Conservation (phyloP, 2,113 vertebrate species). For the Varanus salvator region DNA sequence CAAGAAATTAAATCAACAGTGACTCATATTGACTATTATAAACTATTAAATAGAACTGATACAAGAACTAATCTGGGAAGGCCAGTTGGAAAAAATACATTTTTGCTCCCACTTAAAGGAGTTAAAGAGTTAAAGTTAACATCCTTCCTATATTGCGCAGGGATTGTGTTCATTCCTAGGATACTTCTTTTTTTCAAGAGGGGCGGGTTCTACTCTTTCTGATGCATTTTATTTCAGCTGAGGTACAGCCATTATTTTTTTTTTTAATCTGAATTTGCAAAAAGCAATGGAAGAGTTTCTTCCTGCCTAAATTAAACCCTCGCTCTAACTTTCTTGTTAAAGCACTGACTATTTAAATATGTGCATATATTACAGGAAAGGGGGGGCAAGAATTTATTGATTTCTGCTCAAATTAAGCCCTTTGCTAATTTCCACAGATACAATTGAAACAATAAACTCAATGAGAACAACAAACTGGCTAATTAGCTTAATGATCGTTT, state of each 20-base stretch:
- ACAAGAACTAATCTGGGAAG: too few species aligned
- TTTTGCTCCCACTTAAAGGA: too few species aligned
- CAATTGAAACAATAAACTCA: slow-evolving; percentile 71
- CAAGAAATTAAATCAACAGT: too few species aligned
- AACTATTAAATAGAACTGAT: too few species aligned
- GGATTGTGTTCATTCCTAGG: not conserved
- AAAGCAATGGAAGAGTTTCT: not conserved
- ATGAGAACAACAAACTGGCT: slow-evolving; percentile 67
- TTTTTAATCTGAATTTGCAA: not conserved
- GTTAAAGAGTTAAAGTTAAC: not conserved
- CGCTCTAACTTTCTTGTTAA: slow-evolving; percentile 13
- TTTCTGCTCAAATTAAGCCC: slow-evolving; percentile 66
- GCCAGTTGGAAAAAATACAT: too few species aligned
- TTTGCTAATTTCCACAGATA: slow-evolving; percentile 66
- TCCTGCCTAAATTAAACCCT: slow-evolving; percentile 4
- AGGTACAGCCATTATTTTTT: not conserved
- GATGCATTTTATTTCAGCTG: not conserved
- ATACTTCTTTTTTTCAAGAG: not conserved
- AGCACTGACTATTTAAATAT: slow-evolving; percentile 54
- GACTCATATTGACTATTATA: too few species aligned
- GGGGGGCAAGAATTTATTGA: slow-evolving; percentile 55
- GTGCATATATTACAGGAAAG: slow-evolving; percentile 53
- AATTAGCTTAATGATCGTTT: slow-evolving; percentile 75
- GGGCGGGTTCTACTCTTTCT: not conserved
- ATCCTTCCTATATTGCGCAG: too few species aligned